Percentiles rank a stretch among this genome's conserved stretches.
phyloP scores from a whole-genome alignment of 2,797 vertebrate genomes.

The Bovichtus diacanthus region DNA sequence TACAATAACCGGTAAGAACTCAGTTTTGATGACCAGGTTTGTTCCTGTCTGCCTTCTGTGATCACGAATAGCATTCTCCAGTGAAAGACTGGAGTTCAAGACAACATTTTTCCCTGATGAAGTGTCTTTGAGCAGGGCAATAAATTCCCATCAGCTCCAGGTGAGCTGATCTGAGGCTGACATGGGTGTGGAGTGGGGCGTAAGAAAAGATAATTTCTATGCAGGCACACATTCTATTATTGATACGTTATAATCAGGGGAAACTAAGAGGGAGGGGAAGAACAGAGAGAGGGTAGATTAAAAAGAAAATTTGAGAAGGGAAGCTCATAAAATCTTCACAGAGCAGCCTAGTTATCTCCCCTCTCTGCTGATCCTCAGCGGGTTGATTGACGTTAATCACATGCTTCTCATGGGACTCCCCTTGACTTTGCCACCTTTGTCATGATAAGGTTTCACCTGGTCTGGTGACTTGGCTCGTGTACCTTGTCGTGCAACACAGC shows the following conservation, averaged over 20 bases:
- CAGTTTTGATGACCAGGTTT: not conserved
- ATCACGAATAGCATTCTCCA: not conserved
- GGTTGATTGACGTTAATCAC: constrained; percentile 52
- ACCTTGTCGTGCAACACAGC: constrained; percentile 13
- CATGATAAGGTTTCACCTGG: constrained; percentile 53
- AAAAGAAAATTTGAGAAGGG: constrained; percentile 10
- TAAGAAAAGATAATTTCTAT: not conserved
- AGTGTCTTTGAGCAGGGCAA: not conserved
- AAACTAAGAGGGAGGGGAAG: constrained; percentile 3
- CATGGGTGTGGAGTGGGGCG: not conserved
- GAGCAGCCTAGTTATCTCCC: constrained; percentile 18
- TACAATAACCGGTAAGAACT: not conserved
- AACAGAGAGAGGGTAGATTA: constrained; percentile 6
- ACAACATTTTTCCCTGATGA: not conserved
- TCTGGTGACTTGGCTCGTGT: constrained; percentile 32
- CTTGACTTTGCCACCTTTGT: constrained; percentile 38
- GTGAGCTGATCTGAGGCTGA: not conserved
- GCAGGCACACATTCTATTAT: constrained; percentile 13
- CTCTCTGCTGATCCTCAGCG: constrained; percentile 8
- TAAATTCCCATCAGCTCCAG: not conserved
- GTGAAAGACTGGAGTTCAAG: not conserved
- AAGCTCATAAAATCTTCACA: constrained; percentile 50
- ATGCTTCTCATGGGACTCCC: constrained; percentile 22
- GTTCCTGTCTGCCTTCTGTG: not conserved
- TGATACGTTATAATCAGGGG: constrained; percentile 24